Conservation (phyloP, 2,888 invertebrate species). For the Plagiodera versicolora region DNA sequence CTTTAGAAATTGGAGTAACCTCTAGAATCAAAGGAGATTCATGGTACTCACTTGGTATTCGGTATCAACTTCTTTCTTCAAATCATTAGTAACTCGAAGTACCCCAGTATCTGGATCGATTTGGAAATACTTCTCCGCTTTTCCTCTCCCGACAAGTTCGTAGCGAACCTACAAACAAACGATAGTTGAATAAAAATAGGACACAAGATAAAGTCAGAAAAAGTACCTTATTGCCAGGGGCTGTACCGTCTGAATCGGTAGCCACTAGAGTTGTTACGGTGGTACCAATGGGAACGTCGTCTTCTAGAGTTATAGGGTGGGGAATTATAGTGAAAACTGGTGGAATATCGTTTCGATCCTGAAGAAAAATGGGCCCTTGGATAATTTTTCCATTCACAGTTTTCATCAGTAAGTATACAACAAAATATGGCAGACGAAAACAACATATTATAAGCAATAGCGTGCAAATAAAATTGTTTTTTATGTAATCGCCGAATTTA, state of each 20-base stretch:
- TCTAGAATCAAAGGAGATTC: too few relatives aligned
- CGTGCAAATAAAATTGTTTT: too few relatives aligned
- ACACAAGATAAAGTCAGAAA: too few relatives aligned
- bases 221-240: conserved; percentile 83
- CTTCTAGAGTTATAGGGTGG: conserved; percentile 80
- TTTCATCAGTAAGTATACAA: too few relatives aligned
- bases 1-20: too few relatives aligned
- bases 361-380: too few relatives aligned
- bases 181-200: too few relatives aligned
- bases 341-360: conserved; percentile 87
- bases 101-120: conserved; percentile 84
- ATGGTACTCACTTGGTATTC: conserved; percentile 81
- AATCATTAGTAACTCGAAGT: conserved; percentile 77
- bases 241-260: conserved; percentile 80
- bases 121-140: conserved; percentile 82
- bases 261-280: conserved; percentile 78
- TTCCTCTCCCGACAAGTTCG: conserved; percentile 79
- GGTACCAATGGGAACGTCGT: conserved; percentile 80
- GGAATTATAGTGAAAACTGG: conserved; percentile 84
- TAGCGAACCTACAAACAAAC: conserved; percentile 60
- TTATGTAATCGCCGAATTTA: too few relatives aligned
- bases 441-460: too few relatives aligned
- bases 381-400: too few relatives aligned
- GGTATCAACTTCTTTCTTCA: conserved; percentile 82
- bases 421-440: too few relatives aligned